Conservation (phyloP, 1,140 invertebrate species). For the Riptortus pedestris region DNA sequence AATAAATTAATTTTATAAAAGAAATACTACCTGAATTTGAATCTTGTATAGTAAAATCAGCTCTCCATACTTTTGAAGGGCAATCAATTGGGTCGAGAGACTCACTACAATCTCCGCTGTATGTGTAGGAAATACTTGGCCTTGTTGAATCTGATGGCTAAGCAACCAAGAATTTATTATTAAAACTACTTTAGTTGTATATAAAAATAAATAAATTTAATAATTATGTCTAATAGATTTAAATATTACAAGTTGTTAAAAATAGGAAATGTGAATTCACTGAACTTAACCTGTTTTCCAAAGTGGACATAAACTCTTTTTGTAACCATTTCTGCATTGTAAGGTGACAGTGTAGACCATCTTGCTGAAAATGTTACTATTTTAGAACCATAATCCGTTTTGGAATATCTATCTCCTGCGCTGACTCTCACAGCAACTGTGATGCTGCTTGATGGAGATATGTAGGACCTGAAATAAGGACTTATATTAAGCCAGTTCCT, state of each 20-base stretch:
- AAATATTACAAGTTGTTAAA: neutral
- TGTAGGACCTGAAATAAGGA: too few relatives aligned
- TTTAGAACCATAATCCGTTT: too few relatives aligned
- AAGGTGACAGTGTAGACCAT: too few relatives aligned
- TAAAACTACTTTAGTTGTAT: neutral
- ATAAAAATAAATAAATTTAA: neutral
- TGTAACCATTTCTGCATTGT: too few relatives aligned
- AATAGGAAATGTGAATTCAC: neutral
- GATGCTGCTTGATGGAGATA: too few relatives aligned
- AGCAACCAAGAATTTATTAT: neutral
- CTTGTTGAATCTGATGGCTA: constrained; percentile 11
- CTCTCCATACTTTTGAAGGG: constrained; percentile 17
- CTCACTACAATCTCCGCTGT: constrained; percentile 16
- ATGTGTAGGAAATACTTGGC: constrained; percentile 19
- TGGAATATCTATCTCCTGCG: too few relatives aligned
- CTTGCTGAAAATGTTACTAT: too few relatives aligned
- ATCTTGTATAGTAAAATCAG: constrained; percentile 20
- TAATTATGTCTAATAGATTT: neutral
- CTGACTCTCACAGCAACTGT: too few relatives aligned
- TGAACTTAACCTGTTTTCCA: neutral
- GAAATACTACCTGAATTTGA: constrained; percentile 15
- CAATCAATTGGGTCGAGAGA: constrained; percentile 14
- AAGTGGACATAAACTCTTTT: neutral
- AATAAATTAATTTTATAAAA: neutral
- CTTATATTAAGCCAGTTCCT: too few relatives aligned